These are phyloP conservation scores for Orchestia grillus DNA, from an alignment of 1,140 invertebrate species.

Conservation along the genomic window DNA sequence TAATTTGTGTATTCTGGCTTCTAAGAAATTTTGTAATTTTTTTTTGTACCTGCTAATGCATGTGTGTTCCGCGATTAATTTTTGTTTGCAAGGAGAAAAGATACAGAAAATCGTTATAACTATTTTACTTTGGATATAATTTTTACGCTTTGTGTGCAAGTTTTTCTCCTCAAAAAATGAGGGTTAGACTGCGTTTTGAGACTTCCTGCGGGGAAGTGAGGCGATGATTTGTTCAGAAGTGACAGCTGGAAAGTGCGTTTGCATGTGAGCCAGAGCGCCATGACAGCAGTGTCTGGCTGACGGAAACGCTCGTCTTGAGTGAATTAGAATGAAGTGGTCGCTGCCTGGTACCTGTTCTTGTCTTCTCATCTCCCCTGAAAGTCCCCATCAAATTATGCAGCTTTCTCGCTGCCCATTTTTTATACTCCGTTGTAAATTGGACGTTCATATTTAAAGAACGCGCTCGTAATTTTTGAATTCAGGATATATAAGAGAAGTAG, in stretches of 20 bases:
- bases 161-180: background rate
- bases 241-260: constrained; percentile 50
- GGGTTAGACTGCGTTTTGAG: background rate
- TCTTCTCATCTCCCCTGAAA: constrained; percentile 9
- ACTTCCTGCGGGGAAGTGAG: background rate
- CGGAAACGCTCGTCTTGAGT: constrained; percentile 36
- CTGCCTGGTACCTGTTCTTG: constrained; percentile 35
- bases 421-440: background rate
- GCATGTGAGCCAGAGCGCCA: constrained; percentile 33
- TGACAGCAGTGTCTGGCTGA: constrained; percentile 17
- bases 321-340: constrained; percentile 52
- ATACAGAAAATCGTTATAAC: background rate
- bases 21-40: background rate
- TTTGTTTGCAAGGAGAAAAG: too few relatives aligned
- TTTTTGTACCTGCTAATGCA: too few relatives aligned
- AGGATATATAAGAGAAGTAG: background rate
- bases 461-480: background rate
- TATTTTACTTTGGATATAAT: background rate
- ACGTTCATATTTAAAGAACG: constrained; percentile 10
- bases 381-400: constrained; percentile 37
- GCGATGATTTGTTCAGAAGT: constrained; percentile 53
- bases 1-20: background rate
- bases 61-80: too few relatives aligned
- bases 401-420: background rate
- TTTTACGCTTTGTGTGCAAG: background rate